Percentiles rank a stretch among this genome's conserved stretches.
Conservation (phyloP, 1,140 invertebrate genomes). For the Aphaenogaster ashmeadi region DNA sequence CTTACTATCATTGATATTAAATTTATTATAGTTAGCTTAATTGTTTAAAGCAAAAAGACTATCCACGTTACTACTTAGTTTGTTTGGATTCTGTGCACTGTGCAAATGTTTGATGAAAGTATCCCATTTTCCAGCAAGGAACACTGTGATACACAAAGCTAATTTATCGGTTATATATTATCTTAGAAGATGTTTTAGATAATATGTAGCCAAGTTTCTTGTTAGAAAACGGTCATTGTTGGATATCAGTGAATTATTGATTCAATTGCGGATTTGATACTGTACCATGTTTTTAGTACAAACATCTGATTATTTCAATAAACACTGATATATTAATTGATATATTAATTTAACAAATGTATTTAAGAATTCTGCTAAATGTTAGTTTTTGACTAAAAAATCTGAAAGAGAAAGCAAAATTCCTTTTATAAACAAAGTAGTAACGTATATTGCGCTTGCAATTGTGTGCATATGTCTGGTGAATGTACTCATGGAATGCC, state of each 20-base stretch:
- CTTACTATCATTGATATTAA: too few species aligned
- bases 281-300: background rate
- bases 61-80: background rate
- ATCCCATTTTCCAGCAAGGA: background rate
- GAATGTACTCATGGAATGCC: background rate
- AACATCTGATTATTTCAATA: background rate
- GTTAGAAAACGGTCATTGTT: background rate
- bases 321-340: background rate
- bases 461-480: background rate
- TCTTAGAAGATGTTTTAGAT: too few species aligned
- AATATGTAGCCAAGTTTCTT: too few species aligned
- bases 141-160: too few species aligned
- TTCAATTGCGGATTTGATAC: conserved; percentile 3
- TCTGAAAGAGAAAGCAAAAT: background rate
- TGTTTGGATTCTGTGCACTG: background rate
- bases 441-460: background rate
- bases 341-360: background rate
- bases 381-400: background rate
- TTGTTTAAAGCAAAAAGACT: background rate
- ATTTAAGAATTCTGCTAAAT: background rate
- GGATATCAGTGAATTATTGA: background rate
- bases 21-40: background rate
- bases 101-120: background rate
- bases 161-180: too few species aligned
- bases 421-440: background rate